Conservation (phyloP, 2,113 vertebrate species). For the Mesembrinibis cayennensis region DNA sequence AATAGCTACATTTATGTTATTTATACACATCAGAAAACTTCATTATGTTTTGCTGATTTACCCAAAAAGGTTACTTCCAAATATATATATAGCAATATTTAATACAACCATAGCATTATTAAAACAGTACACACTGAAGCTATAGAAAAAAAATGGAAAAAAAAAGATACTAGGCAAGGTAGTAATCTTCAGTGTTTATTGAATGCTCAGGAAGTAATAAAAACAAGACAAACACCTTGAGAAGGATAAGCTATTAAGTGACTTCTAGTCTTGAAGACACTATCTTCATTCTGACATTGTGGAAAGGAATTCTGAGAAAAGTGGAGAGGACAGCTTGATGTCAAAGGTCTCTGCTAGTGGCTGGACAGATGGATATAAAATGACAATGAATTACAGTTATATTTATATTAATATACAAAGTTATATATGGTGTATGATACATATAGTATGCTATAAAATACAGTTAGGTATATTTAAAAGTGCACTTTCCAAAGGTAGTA, state of each 20-base stretch:
- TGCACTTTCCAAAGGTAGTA: background rate
- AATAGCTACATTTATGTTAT: background rate
- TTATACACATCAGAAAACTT: background rate
- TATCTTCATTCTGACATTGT: background rate
- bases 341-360: background rate
- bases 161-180: background rate
- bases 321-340: background rate
- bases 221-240: background rate
- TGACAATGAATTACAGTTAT: background rate
- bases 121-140: background rate
- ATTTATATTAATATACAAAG: background rate
- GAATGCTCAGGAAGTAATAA: background rate
- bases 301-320: background rate
- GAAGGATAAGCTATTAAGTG: background rate
- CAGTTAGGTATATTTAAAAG: background rate
- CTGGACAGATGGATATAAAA: background rate
- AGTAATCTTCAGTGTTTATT: background rate
- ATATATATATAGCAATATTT: background rate
- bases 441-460: background rate
- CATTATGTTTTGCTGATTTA: background rate
- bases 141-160: background rate
- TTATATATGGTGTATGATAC: background rate
- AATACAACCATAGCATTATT: background rate
- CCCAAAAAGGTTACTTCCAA: background rate
- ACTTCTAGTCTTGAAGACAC: background rate